Conservation (phyloP, 2,797 vertebrate genomes). For the Meda fulgida region DNA sequence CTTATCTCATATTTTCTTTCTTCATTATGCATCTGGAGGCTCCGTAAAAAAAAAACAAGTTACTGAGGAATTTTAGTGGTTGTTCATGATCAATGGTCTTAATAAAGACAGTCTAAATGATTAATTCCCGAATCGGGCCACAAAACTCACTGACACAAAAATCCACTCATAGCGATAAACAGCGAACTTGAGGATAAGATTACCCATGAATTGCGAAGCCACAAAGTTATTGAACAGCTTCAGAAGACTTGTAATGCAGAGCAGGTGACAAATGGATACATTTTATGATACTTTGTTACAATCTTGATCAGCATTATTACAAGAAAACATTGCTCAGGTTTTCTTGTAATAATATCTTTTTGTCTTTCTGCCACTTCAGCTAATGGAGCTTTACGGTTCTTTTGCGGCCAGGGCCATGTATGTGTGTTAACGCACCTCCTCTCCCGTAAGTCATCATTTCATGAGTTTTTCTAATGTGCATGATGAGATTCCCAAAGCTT, state of each 20-base stretch:
- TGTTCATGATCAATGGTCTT: too few species aligned
- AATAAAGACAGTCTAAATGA: background rate
- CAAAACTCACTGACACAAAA: background rate
- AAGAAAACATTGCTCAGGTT: background rate
- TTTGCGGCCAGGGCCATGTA: background rate
- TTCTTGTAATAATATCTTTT: too few species aligned
- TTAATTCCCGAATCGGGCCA: background rate
- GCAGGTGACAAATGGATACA: background rate
- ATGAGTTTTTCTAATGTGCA: constrained; percentile 71
- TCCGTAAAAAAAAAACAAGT: too few species aligned
- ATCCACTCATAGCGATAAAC: background rate
- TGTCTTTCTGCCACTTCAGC: background rate
- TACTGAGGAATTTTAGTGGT: background rate
- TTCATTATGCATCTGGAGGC: background rate
- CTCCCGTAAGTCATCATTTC: constrained; percentile 71
- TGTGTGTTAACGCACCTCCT: constrained; percentile 1
- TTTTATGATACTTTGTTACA: background rate
- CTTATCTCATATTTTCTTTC: background rate
- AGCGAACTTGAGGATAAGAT: background rate
- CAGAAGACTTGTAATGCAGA: background rate
- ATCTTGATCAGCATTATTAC: background rate
- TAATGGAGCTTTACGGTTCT: background rate
- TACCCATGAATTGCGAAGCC: background rate
- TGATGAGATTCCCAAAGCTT: constrained; percentile 68
- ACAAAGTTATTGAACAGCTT: background rate